phyloP scores from a whole-genome alignment of 2,113 vertebrate species.

The Cavia porcellus region DNA sequence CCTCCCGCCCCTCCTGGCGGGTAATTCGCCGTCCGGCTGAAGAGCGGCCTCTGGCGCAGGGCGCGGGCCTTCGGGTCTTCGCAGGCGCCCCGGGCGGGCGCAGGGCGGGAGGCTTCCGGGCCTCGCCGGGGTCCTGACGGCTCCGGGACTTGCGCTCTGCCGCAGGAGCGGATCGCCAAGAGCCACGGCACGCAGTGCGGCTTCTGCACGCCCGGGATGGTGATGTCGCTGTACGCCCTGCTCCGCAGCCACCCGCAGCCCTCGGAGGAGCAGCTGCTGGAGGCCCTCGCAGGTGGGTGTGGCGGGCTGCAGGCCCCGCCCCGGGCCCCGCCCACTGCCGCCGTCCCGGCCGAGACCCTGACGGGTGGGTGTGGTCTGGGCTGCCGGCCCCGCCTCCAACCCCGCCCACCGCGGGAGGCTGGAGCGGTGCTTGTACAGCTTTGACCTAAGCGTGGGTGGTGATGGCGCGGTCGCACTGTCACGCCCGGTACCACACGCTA shows the following conservation, averaged over 20 bases:
- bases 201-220: constrained; percentile 95
- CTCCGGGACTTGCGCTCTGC: not conserved
- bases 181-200: constrained; percentile 94
- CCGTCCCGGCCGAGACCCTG: no score
- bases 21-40: not conserved
- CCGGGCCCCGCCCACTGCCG: no score
- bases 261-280: constrained; percentile 89
- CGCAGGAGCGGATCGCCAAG: constrained; percentile 93
- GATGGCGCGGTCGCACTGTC: not conserved
- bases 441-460: not conserved
- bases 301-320: no score
- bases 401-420: constrained; percentile 76
- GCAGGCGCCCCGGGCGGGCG: not conserved
- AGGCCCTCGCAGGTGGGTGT: constrained; percentile 85
- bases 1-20: not conserved
- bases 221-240: constrained; percentile 93
- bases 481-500: not conserved
- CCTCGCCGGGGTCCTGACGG: not conserved
- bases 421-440: not conserved
- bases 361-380: no score
- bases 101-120: not conserved
- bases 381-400: no score
- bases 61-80: not conserved
- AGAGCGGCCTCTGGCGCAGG: not conserved
- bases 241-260: constrained; percentile 91